phyloP scores from a whole-genome alignment of 2,888 invertebrate species.

The Diarsia mendica region DNA sequence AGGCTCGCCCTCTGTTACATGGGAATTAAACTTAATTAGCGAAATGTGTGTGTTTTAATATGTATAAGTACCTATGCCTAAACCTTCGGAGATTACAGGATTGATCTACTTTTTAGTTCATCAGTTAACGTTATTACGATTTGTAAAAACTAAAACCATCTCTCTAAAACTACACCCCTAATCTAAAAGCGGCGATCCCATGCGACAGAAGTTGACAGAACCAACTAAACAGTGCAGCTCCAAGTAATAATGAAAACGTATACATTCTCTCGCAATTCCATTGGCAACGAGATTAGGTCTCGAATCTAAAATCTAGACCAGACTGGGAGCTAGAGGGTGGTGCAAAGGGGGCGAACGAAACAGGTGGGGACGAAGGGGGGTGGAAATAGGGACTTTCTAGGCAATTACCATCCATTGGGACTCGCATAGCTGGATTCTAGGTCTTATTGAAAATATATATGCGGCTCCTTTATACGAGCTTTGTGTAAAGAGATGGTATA shows the following conservation, averaged over 20 bases:
- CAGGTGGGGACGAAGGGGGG: conserved; percentile 64
- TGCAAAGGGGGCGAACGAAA: conserved; percentile 62
- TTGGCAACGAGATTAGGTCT: conserved; percentile 79
- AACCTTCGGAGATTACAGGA: too few species aligned
- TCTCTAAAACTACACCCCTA: conserved; percentile 10
- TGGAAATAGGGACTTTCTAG: conserved; percentile 83
- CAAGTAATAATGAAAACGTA: conserved; percentile 60
- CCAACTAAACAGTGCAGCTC: conserved; percentile 22
- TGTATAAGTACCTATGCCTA: too few species aligned
- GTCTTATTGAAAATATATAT: conserved; percentile 72
- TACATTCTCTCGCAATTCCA: conserved; percentile 66
- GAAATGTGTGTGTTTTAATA: too few species aligned
- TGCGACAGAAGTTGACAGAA: conserved; percentile 26
- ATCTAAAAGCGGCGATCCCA: background rate
- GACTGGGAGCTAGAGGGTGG: conserved; percentile 63
- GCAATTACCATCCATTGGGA: conserved; percentile 83
- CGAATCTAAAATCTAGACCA: conserved; percentile 79
- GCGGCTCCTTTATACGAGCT: conserved; percentile 52
- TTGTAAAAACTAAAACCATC: background rate
- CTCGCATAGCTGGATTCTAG: conserved; percentile 70
- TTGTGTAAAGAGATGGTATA: conserved; percentile 47
- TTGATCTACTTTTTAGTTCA: background rate
- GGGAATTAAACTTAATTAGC: too few species aligned
- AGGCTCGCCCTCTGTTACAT: too few species aligned
- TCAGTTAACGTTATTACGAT: background rate